Base-by-base conservation (phyloP, 2,797 vertebrate species). In the Enteromius viviparus region DNA sequence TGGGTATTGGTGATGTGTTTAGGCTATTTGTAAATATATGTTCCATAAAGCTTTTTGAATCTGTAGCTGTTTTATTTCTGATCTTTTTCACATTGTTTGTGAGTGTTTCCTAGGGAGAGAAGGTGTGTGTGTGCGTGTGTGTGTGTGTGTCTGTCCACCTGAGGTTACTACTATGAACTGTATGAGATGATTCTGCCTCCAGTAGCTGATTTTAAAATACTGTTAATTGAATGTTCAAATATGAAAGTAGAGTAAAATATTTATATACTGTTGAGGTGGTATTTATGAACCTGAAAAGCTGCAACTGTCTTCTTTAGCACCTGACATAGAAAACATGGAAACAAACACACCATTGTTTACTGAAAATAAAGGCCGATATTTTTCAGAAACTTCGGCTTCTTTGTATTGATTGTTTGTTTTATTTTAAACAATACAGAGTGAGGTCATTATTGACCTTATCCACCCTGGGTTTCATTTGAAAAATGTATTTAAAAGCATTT, bases 331-430 rank as follows among this genome's bases (percentile, higher is more conserved):
- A 87, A 90, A 89, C 90, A 89, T 92, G 86, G 88, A 88, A 90
- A 93, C 87, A 90, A 76, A 89, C 88, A 90, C 87, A 91, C 89
- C 86, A 92, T 93, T 93, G 92, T 94, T 91, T 92, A 94, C 92
- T 90, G 91, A 87, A 94, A 90, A 95, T 95, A 95, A 95, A 96
- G 87, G 92, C 89, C 78, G 80, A 88, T 94, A 94, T 94, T 95
- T 95, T 94, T 94, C 91, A 93, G 88, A 93, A 81, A 84, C 32
- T 4, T 75, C 14, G 0, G 76, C 42, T 55, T 58, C 53, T n/a
- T 83, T 53, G 40, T 71, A 55, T 65, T 76, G 6, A 55, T 58
- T 40, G 34, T 21, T 74, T 4, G 29, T 17, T 42, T 26, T 40
- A 11, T 60, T n/a, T 17, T 60, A n/a, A 58, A 40, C 32, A 26